phyloP scores from a whole-genome alignment of 2,888 invertebrate species.

The Agrypnus murinus region DNA sequence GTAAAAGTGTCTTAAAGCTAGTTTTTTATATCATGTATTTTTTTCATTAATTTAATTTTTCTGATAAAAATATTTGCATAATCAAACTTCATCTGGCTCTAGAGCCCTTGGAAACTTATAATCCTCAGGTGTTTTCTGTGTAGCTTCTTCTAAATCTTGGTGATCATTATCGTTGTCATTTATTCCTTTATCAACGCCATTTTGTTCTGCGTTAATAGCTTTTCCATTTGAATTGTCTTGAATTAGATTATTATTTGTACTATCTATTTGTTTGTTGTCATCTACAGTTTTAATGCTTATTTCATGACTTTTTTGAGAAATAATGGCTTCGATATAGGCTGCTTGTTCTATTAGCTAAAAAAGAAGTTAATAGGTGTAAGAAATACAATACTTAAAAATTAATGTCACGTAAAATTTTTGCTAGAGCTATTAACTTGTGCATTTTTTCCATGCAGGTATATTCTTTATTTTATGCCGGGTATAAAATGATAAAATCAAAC shows the following conservation, averaged over 20 bases:
- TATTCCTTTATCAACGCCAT: not conserved
- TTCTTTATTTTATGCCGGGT: too few species aligned
- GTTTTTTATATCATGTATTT: too few species aligned
- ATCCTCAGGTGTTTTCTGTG: not conserved
- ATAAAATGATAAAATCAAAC: too few species aligned
- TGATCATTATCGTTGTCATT: not conserved
- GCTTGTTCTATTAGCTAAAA: conserved; percentile 45
- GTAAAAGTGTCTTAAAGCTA: too few species aligned
- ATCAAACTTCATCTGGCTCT: conserved; percentile 14
- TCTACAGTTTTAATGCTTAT: not conserved
- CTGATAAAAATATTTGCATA: too few species aligned
- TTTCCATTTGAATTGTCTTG: not conserved
- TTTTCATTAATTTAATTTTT: too few species aligned
- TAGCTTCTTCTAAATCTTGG: not conserved
- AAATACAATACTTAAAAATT: too few species aligned
- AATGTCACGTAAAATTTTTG: too few species aligned
- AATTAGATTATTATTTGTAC: conserved; percentile 17
- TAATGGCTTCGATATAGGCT: conserved; percentile 36
- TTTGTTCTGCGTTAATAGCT: not conserved
- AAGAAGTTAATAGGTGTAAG: conserved; percentile 19
- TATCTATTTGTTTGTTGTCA: conserved; percentile 17
- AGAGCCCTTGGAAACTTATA: not conserved
- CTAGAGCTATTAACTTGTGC: too few species aligned
- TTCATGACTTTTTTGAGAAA: conserved; percentile 30
- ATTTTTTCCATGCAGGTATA: too few species aligned